Evolutionary conservation across 2,888 invertebrate species (phyloP), one percentile per base, ranked within the genome.

Genomic region (Chymomyza amoena): DNA sequence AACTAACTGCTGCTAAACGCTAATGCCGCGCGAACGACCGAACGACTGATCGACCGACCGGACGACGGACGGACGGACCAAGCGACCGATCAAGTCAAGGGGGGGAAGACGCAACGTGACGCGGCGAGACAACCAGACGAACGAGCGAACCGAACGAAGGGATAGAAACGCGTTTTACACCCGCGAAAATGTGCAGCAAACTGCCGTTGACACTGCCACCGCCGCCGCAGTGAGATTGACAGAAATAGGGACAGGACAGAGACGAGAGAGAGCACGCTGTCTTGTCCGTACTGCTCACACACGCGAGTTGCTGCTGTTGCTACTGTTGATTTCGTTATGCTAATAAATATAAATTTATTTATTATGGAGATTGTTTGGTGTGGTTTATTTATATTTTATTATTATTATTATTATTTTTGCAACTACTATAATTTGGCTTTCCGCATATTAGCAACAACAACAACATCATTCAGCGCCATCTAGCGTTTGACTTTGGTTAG

Each of bases 341-440:
- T 79, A 79, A 75, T 84, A 77, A 80, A 84, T 84, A 77, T 73
- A 69, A 77, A 82, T 84, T 80, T 76, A 79, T 80, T 81, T 75
- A 65, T 68, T 60, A 16, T 61, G 18, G 39, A 45, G 25, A 9
- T 51, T 50, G 50, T 45, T 62, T 51, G 4, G 13, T 62, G 36
- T 54, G 9, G 54, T 16, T 54, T 54, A 20, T 16, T 54, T 57
- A 57, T 18, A 15, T 39, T 16, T 32, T n/a, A 52, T 28, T 32
- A 18, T 36, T 36, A 32, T 60, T 57, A 59, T 59, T 59, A 59
- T 59, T 6, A 16, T 63, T 32, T 50, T 63, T 59, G 25, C 57
- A 36, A 60, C 64, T 39, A 65, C 75, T 81, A 77, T 81, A 76
- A 80, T 73, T 72, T 71, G 77, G 71, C 68, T 73, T 81, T 76